Evolutionary conservation across 2,888 invertebrate genomes (phyloP), one percentile per base, ranked within the genome.

Genomic region (Lycocerus yunnanus): DNA sequence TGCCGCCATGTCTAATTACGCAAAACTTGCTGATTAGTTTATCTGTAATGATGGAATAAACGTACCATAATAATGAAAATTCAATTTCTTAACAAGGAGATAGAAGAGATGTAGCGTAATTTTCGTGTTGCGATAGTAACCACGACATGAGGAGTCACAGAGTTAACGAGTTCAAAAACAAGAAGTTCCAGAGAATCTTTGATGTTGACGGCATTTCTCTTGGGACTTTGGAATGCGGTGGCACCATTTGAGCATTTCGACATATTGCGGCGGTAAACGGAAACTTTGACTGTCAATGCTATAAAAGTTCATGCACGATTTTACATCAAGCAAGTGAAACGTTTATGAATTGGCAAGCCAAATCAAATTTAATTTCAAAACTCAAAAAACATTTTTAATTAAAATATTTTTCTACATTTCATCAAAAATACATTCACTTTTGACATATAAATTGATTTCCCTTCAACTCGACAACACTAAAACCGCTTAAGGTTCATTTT

Each of bases 51-150:
- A 70, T 81, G 78, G 78, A 79, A 82, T 80, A 82, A 80, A 80
- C 76, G 75, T n/a, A 14, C 6, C 18, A 79, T 79, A 80, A 80
- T 81, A 81, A 81, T 80, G 80, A 75, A 78, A 78, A 81, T 81
- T 79, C 80, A 77, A 78, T 79, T 78, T 75, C 76, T 68, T 68
- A 20, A 71, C 68, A 76, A 78, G 79, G 80, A 80, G 81, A 78
- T 80, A 77, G 11, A 4, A 13, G 27, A 27, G 27, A 27, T 24
- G 13, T 13, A 15, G 70, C 72, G 73, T 58, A 60, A 76, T 75
- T 73, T 78, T 78, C 71, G 74, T 71, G 71, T 77, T 71, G 77
- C 77, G 77, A 73, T 75, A 65, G 79, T 80, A 80, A 80, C 81
- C 80, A 81, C 78, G 80, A 79, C 78, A 43, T n/a, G 79, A 81